Evolutionary conservation across 2,113 vertebrate species (phyloP).

Genomic region (Spizaetus ornatus): DNA sequence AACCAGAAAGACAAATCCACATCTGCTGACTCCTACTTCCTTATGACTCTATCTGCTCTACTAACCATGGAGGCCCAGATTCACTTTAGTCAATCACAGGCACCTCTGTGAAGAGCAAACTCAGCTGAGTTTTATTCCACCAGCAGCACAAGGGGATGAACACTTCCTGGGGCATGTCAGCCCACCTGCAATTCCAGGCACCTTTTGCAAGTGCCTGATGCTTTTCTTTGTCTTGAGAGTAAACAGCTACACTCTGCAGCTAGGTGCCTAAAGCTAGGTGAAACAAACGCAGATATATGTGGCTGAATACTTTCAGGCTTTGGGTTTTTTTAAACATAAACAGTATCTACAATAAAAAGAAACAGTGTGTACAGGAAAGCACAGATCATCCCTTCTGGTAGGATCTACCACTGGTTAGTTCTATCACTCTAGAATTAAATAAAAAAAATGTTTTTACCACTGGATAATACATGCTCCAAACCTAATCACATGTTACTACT

Average conservation of each 20-base stretch:
- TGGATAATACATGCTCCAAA: not conserved
- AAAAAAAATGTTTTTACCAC: not conserved
- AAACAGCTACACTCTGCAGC: not conserved
- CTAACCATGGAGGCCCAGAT: not conserved
- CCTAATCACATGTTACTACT: not conserved
- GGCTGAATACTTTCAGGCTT: not conserved
- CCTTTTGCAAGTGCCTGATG: not conserved
- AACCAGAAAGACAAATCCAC: not conserved
- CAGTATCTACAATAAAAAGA: not conserved
- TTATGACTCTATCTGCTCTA: not conserved
- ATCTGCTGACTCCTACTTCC: not conserved
- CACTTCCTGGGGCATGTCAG: not conserved
- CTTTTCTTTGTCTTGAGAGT: not conserved
- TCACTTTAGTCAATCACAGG: not conserved
- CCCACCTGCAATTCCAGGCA: not conserved
- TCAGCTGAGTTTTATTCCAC: not conserved
- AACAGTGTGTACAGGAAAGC: not conserved
- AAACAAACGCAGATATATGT: not conserved
- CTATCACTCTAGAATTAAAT: not conserved
- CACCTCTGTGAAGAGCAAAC: not conserved
- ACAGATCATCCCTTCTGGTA: not conserved
- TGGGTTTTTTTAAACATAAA: not conserved
- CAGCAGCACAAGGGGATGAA: not conserved
- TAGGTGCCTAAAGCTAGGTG: not conserved
- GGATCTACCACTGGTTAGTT: not conserved